phyloP scores from a whole-genome alignment of 2,888 invertebrate genomes.

The Lymantria dispar region DNA sequence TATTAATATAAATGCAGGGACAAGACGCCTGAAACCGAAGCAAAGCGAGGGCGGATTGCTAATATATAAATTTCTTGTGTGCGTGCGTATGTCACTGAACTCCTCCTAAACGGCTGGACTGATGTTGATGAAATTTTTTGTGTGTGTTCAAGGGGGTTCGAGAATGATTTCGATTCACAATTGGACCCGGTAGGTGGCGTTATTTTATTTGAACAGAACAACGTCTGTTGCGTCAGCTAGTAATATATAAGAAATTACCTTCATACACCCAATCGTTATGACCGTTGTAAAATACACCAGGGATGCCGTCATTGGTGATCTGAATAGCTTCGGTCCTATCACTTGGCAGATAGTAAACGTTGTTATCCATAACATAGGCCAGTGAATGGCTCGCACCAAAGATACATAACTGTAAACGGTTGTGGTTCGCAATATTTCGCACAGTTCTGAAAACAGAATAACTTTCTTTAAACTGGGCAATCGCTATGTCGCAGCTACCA shows the following conservation, averaged over 20 bases:
- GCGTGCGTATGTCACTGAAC: too few species aligned
- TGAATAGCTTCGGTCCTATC: conserved; percentile 53
- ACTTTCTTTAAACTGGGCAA: background rate
- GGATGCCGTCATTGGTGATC: conserved; percentile 84
- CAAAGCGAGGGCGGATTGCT: too few species aligned
- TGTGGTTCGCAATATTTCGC: conserved; percentile 74
- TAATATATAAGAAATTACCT: conserved; percentile 81
- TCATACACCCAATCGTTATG: conserved; percentile 97
- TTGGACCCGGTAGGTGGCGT: too few species aligned
- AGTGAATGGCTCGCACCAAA: conserved; percentile 80
- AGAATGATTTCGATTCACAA: too few species aligned
- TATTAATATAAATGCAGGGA: too few species aligned
- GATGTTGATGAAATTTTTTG: too few species aligned
- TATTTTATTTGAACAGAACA: too few species aligned
- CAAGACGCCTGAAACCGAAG: too few species aligned
- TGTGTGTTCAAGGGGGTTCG: too few species aligned
- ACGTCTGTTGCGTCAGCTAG: too few species aligned
- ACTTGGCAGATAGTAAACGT: conserved; percentile 84
- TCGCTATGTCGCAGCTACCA: background rate
- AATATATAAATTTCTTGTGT: too few species aligned
- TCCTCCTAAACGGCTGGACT: too few species aligned
- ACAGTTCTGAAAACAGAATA: conserved; percentile 44
- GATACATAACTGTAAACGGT: conserved; percentile 83
- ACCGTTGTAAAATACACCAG: conserved; percentile 89
- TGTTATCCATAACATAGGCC: conserved; percentile 86